These are phyloP conservation scores for Philotrypesis tridentata DNA, from an alignment of 1,140 invertebrate genomes.

Conservation along the genomic window DNA sequence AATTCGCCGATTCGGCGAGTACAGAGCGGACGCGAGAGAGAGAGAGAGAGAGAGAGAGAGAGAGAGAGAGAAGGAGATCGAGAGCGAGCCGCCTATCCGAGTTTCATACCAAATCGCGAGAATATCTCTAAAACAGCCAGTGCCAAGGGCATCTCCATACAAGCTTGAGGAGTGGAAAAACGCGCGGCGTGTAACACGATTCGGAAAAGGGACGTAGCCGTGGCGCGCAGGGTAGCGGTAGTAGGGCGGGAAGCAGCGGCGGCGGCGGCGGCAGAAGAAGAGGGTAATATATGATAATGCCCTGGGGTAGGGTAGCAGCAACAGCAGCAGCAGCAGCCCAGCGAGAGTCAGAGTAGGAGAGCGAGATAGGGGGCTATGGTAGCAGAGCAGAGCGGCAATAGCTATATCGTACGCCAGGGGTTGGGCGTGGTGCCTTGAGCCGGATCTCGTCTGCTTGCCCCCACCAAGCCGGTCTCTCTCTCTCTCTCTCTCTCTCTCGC, in stretches of 20 bases:
- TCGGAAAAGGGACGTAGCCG: constrained; percentile 13
- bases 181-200: neutral
- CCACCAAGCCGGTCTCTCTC: constrained; percentile 53
- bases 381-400: neutral
- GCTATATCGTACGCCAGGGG: constrained; percentile 61
- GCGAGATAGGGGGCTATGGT: constrained; percentile 32
- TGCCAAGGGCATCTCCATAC: neutral
- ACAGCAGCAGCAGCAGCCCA: too few species aligned
- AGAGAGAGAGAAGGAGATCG: too few species aligned
- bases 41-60: too few species aligned
- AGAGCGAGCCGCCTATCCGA: neutral
- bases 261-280: constrained; percentile 60
- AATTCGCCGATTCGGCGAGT: constrained; percentile 11
- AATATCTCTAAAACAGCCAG: neutral
- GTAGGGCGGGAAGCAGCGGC: constrained; percentile 29
- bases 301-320: constrained; percentile 57
- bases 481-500: too few species aligned
- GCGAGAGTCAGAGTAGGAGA: neutral
- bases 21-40: neutral
- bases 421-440: constrained; percentile 70
- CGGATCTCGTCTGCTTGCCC: constrained; percentile 47
- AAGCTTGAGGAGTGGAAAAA: constrained; percentile 8
- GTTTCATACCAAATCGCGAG: neutral
- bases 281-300: constrained; percentile 73
- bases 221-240: neutral